A percentile compares a stretch with the other conserved stretches of the same genome.
phyloP scores from a whole-genome alignment of 2,113 vertebrate genomes.

The Odontesthes bonariensis region DNA sequence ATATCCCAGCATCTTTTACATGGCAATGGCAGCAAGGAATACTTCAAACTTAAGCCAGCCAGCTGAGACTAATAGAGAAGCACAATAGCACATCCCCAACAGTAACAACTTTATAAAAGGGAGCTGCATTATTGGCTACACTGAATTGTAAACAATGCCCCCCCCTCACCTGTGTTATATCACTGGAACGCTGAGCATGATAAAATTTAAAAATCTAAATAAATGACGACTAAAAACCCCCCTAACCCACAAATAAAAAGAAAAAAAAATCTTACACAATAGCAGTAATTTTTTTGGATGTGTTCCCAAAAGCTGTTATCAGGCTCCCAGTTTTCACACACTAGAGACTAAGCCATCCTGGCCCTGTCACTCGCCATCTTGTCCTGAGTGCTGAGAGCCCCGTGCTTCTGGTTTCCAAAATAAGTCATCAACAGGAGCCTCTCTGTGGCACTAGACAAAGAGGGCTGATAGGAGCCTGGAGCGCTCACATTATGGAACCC shows the following conservation, averaged over 20 bases:
- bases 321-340: slow-evolving; percentile 81
- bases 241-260: slow-evolving; percentile 44
- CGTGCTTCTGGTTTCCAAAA: slow-evolving; percentile 83
- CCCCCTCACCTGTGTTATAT: slow-evolving; percentile 20
- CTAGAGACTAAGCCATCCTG: slow-evolving; percentile 77
- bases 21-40: slow-evolving; percentile 30
- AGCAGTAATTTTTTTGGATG: slow-evolving; percentile 66
- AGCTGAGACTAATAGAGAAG: slow-evolving; percentile 48
- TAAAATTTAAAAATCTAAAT: slow-evolving; percentile 24
- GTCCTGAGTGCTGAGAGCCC: slow-evolving; percentile 80
- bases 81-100: slow-evolving; percentile 46
- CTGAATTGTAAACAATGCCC: slow-evolving; percentile 29
- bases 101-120: slow-evolving; percentile 48
- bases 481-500: slow-evolving; percentile 74
- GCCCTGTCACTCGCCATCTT: slow-evolving; percentile 83
- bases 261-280: not conserved
- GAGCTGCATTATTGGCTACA: slow-evolving; percentile 24
- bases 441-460: slow-evolving; percentile 72
- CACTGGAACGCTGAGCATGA: slow-evolving; percentile 38
- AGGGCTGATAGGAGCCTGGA: slow-evolving; percentile 72
- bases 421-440: slow-evolving; percentile 82
- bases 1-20: slow-evolving; percentile 42
- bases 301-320: slow-evolving; percentile 83
- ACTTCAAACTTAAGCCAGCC: slow-evolving; percentile 48
- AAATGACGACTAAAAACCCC: slow-evolving; percentile 20